phyloP scores from a whole-genome alignment of 2,888 invertebrate genomes.

The Spicauda simplicius region DNA sequence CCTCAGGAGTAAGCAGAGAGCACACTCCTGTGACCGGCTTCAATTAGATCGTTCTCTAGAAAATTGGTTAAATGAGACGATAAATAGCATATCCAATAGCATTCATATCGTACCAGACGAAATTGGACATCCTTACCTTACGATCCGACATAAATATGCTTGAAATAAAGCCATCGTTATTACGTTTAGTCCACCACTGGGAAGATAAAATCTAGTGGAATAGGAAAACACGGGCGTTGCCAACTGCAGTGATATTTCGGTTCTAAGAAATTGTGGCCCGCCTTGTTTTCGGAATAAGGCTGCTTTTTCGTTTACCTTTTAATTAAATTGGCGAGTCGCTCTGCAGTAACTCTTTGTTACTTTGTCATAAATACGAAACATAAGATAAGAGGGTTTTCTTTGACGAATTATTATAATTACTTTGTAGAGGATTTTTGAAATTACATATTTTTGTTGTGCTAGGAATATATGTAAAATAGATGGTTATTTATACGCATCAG shows the following conservation, averaged over 20 bases:
- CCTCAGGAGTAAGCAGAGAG: too few species aligned
- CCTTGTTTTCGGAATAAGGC: conserved; percentile 30
- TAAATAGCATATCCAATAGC: neutral
- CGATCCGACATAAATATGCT: conserved; percentile 15
- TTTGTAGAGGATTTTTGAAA: conserved; percentile 10
- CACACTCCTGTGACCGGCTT: too few species aligned
- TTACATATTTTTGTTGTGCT: too few species aligned
- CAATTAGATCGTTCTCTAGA: too few species aligned
- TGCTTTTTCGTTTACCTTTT: conserved; percentile 37
- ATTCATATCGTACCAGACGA: neutral
- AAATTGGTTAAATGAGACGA: too few species aligned
- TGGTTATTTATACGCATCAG: neutral
- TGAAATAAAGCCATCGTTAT: conserved; percentile 33
- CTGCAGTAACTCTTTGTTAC: conserved; percentile 34
- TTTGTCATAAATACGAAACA: conserved; percentile 36
- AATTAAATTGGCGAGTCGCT: conserved; percentile 35
- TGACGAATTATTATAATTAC: conserved; percentile 22
- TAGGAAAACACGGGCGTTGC: conserved; percentile 44
- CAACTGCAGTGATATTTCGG: conserved; percentile 43
- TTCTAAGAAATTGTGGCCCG: conserved; percentile 34
- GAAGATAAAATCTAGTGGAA: conserved; percentile 46
- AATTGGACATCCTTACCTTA: conserved; percentile 9
- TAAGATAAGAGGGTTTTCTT: conserved; percentile 31
- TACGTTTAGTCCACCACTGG: conserved; percentile 25
- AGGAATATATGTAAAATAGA: too few species aligned